Evolutionary conservation across 1,140 invertebrate species (phyloP).

Genomic region (Coboldia fuscipes): DNA sequence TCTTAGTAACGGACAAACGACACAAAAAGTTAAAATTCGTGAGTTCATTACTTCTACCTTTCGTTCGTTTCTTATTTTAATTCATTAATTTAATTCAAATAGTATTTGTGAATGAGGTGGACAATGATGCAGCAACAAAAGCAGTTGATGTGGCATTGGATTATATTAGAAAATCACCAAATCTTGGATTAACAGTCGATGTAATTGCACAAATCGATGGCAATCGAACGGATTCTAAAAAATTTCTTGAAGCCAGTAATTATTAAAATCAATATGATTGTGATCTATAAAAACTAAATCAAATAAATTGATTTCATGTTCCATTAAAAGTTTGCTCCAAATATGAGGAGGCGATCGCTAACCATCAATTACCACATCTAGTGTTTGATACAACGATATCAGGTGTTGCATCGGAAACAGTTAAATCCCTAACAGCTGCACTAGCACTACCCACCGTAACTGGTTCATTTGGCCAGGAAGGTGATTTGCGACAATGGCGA

Average conservation of each 20-base stretch:
- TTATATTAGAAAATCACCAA: constrained; percentile 40
- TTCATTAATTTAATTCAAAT: background rate
- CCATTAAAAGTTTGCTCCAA: constrained; percentile 37
- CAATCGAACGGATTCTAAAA: constrained; percentile 41
- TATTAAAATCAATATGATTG: no score
- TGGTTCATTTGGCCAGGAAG: constrained; percentile 60
- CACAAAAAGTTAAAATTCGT: no score
- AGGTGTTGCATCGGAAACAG: constrained; percentile 54
- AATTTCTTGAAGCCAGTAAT: constrained; percentile 38
- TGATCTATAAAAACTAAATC: no score
- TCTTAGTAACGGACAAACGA: no score
- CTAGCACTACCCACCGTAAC: constrained; percentile 62
- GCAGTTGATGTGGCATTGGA: constrained; percentile 40
- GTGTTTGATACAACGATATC: constrained; percentile 58
- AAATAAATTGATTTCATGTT: background rate
- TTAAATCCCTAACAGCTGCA: constrained; percentile 58
- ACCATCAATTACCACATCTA: constrained; percentile 43
- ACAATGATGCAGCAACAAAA: constrained; percentile 39
- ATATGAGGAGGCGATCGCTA: constrained; percentile 36
- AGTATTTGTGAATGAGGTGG: constrained; percentile 54
- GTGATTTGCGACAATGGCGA: constrained; percentile 60
- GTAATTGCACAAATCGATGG: constrained; percentile 31
- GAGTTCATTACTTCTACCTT: no score
- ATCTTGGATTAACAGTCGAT: constrained; percentile 37
- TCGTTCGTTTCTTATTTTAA: no score